Conservation (phyloP, 2,888 invertebrate genomes). For the Sarcophaga variegata region DNA sequence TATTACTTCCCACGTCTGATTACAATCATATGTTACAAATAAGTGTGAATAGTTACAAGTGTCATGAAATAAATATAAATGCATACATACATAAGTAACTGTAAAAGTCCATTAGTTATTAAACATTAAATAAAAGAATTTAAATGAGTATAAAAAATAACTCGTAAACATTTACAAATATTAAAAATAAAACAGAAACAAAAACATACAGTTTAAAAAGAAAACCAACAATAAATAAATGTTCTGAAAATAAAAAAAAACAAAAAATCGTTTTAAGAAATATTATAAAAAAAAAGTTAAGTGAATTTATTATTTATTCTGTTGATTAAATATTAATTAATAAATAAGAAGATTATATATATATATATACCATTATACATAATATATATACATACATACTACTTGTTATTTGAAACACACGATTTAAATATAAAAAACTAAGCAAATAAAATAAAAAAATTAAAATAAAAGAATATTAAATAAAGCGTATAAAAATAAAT, state of each 20-base stretch:
- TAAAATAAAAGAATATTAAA: neutral
- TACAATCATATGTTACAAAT: no score
- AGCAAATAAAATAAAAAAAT: neutral
- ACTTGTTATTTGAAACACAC: neutral
- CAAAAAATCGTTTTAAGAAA: no score
- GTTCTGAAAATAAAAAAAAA: neutral
- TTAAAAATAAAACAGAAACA: neutral
- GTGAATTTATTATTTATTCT: neutral
- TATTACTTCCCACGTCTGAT: no score
- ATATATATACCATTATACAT: no score
- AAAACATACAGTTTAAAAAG: neutral
- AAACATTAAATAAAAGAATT: neutral
- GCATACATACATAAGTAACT: neutral
- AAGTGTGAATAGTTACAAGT: no score
- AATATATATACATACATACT: no score
- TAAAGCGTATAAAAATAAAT: neutral
- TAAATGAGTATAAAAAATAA: neutral
- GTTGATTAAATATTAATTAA: neutral
- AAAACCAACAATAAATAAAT: neutral
- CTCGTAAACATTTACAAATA: neutral
- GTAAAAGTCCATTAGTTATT: neutral
- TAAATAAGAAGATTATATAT: neutral
- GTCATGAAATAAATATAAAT: neutral
- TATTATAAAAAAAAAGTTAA: no score
- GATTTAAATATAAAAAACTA: neutral